Percentiles rank a stretch among this genome's conserved stretches.
Conservation (phyloP, 2,888 invertebrate genomes). For the Gari tellinella region DNA sequence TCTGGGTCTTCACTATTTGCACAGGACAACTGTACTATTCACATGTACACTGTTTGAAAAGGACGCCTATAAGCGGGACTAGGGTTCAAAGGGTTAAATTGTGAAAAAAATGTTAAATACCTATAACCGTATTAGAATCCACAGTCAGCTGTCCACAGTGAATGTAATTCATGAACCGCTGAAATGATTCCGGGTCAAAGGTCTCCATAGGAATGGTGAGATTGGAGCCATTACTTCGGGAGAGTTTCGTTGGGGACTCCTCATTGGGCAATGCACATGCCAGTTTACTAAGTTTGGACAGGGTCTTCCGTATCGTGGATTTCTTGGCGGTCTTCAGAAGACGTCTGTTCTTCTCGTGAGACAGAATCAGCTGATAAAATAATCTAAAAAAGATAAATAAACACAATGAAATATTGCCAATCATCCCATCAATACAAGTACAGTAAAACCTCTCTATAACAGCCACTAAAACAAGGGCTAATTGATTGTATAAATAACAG, state of each 20-base stretch:
- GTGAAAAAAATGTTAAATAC: too few species aligned
- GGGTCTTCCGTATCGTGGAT: conserved; percentile 20
- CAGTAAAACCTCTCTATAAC: too few species aligned
- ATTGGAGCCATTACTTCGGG: background rate
- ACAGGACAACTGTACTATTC: too few species aligned
- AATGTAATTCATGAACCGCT: conserved; percentile 45
- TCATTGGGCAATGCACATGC: background rate
- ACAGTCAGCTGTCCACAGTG: conserved; percentile 46
- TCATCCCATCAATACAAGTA: too few species aligned
- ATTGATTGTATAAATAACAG: too few species aligned
- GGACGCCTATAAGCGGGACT: too few species aligned
- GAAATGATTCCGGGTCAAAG: conserved; percentile 45
- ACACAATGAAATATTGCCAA: too few species aligned
- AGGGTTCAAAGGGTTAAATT: too few species aligned
- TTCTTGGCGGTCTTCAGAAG: conserved; percentile 5
- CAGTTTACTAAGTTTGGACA: conserved; percentile 18
- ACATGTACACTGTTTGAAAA: too few species aligned
- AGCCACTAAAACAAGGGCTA: too few species aligned
- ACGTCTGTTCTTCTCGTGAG: conserved; percentile 23
- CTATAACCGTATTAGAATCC: conserved; percentile 42
- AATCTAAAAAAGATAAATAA: conserved; percentile 31
- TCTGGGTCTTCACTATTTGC: too few species aligned
- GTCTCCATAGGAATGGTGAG: conserved; percentile 41
- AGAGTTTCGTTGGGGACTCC: background rate
- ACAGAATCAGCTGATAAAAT: conserved; percentile 25